phyloP scores from a whole-genome alignment of 2,888 invertebrate species.

The Euzophera pinguis region DNA sequence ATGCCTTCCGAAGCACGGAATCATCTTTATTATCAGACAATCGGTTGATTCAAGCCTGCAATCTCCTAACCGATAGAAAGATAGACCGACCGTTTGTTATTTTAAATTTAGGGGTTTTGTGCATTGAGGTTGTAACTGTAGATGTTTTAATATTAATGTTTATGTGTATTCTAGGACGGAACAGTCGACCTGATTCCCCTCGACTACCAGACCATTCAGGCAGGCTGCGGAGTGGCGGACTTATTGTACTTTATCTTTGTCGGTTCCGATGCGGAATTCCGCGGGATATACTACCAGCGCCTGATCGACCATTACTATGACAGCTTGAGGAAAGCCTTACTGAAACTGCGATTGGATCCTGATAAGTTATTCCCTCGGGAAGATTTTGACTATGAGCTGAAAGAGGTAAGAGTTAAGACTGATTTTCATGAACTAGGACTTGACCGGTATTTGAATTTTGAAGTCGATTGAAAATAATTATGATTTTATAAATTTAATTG shows the following conservation, averaged over 20 bases:
- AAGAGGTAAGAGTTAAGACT: constrained; percentile 23
- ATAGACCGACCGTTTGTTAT: too few species aligned
- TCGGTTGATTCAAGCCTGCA: too few species aligned
- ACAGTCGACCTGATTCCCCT: constrained; percentile 25
- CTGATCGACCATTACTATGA: constrained; percentile 34
- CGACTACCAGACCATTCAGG: constrained; percentile 33
- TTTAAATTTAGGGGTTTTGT: too few species aligned
- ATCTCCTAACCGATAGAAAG: too few species aligned
- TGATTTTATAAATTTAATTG: too few species aligned
- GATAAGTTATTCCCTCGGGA: constrained; percentile 27
- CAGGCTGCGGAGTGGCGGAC: constrained; percentile 24
- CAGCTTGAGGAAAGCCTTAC: constrained; percentile 25
- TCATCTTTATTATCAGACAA: too few species aligned
- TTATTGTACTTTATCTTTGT: constrained; percentile 35
- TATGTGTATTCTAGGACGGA: constrained; percentile 27
- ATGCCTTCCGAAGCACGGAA: too few species aligned
- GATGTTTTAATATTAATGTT: too few species aligned
- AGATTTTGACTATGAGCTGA: constrained; percentile 32
- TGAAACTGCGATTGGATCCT: constrained; percentile 26
- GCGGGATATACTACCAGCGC: constrained; percentile 24
- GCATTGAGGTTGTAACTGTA: too few species aligned
- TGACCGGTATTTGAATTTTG: too few species aligned
- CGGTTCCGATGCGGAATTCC: constrained; percentile 36
- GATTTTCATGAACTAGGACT: neutral
- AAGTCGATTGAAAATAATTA: too few species aligned